Percentiles rank a stretch among this genome's conserved stretches.
These are phyloP conservation scores for Regulus satrapa DNA, from an alignment of 2,113 vertebrate species.

Conservation along the genomic window DNA sequence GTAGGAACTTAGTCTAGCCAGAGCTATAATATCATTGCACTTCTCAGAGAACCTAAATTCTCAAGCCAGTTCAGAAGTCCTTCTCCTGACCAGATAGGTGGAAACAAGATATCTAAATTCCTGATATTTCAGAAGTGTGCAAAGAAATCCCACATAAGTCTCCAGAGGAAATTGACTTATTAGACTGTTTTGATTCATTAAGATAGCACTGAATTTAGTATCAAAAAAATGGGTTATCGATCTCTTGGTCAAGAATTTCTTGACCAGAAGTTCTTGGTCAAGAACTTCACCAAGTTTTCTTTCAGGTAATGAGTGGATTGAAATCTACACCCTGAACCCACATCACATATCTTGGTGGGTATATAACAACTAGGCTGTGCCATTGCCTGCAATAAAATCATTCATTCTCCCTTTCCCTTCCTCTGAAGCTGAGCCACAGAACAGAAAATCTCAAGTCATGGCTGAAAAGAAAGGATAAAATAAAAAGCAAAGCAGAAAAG, in stretches of 20 bases:
- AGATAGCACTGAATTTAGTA: not conserved
- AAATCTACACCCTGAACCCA: not conserved
- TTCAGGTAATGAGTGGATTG: not conserved
- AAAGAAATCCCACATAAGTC: not conserved
- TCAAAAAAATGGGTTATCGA: fast-evolving
- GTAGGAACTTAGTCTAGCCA: not conserved
- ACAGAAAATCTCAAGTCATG: not conserved
- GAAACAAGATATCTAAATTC: not conserved
- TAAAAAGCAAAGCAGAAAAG: not conserved
- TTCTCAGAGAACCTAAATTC: not conserved
- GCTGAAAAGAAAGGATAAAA: not conserved
- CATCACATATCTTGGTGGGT: fast-evolving
- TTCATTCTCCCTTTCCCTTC: not conserved
- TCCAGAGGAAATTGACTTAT: not conserved
- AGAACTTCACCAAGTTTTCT: not conserved
- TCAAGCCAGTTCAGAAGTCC: not conserved
- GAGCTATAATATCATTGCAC: not conserved
- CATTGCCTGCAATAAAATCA: not conserved
- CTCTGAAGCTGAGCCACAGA: not conserved
- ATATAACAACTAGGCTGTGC: not conserved
- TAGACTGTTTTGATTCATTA: not conserved
- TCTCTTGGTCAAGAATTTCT: not conserved
- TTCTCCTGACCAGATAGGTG: not conserved
- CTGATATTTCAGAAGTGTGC: not conserved
- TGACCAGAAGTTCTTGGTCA: too few relatives aligned